These are phyloP conservation scores for Pipistrellus nathusii DNA, from an alignment of 2,797 vertebrate genomes.

Conservation along the genomic window DNA sequence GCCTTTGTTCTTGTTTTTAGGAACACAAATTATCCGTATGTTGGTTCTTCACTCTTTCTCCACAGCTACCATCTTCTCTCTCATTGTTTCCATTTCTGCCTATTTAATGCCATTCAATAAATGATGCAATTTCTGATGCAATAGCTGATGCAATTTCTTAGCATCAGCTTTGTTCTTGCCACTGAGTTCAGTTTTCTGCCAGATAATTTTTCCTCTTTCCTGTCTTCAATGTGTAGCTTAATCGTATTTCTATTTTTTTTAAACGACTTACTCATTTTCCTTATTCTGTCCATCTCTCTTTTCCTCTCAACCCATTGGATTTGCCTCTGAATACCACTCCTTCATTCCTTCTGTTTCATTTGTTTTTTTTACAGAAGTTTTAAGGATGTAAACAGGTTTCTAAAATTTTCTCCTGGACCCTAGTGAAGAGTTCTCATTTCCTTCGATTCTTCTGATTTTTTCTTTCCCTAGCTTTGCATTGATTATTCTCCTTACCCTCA, in stretches of 20 bases:
- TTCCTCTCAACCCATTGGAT: slow-evolving; percentile 16
- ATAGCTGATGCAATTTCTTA: no score
- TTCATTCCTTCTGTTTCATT: slow-evolving; percentile 31
- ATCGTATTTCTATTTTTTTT: slow-evolving; percentile 23
- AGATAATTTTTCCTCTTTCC: slow-evolving; percentile 43
- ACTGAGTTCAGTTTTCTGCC: slow-evolving; percentile 8
- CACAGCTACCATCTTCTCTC: neutral
- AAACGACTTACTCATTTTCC: slow-evolving; percentile 42
- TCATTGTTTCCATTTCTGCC: slow-evolving; percentile 30
- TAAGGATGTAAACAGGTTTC: slow-evolving; percentile 41
- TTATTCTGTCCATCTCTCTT: neutral
- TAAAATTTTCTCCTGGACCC: slow-evolving; percentile 32
- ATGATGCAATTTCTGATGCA: no score
- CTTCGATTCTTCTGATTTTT: slow-evolving; percentile 19
- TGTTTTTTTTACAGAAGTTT: slow-evolving; percentile 36
- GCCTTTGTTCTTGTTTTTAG: slow-evolving; percentile 36
- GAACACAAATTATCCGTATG: slow-evolving; percentile 21
- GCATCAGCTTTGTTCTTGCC: slow-evolving; percentile 48
- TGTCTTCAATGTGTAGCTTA: slow-evolving; percentile 38
- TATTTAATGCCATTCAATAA: slow-evolving; percentile 1
- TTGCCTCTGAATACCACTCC: neutral
- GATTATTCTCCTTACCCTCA: slow-evolving; percentile 37
- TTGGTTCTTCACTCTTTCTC: slow-evolving; percentile 29
- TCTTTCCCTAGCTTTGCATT: slow-evolving; percentile 1
- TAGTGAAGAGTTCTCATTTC: slow-evolving; percentile 4